phyloP scores from a whole-genome alignment of 2,888 invertebrate species.

The Lobophora halterata region DNA sequence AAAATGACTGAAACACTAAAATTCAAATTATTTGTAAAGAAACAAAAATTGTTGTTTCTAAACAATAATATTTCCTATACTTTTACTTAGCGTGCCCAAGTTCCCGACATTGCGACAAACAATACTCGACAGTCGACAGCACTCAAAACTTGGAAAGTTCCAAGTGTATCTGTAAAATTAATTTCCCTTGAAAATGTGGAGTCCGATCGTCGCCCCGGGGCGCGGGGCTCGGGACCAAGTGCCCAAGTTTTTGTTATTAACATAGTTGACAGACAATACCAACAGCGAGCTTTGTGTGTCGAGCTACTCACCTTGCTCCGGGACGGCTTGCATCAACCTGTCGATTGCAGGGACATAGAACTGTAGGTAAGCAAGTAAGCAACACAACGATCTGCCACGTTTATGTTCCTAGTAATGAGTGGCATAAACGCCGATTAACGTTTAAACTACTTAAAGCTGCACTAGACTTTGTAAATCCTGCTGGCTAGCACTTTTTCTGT shows the following conservation, averaged over 20 bases:
- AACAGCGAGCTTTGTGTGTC: conserved; percentile 17
- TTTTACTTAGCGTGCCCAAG: conserved; percentile 13
- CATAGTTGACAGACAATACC: conserved; percentile 36
- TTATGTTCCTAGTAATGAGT: too few species aligned
- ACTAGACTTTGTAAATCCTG: too few species aligned
- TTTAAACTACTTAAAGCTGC: too few species aligned
- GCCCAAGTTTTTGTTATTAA: conserved; percentile 35
- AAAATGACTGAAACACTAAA: neutral
- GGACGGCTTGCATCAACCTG: conserved; percentile 2
- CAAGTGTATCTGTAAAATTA: conserved; percentile 34
- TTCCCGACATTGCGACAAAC: conserved; percentile 20
- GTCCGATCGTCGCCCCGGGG: conserved; percentile 34
- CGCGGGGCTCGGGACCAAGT: conserved; percentile 18
- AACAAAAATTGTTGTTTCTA: conserved; percentile 5
- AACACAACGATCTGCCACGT: too few species aligned
- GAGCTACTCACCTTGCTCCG: neutral
- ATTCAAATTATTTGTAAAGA: conserved; percentile 7
- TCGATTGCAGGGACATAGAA: too few species aligned
- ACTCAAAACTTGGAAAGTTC: conserved; percentile 25
- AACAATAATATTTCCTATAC: conserved; percentile 9
- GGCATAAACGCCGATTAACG: too few species aligned
- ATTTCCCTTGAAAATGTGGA: conserved; percentile 32
- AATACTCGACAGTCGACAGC: conserved; percentile 22
- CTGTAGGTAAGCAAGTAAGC: too few species aligned
- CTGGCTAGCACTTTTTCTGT: too few species aligned